A percentile compares a stretch with the other conserved stretches of the same genome.
Conservation (phyloP, 2,113 vertebrate species). For the Monopterus albus region DNA sequence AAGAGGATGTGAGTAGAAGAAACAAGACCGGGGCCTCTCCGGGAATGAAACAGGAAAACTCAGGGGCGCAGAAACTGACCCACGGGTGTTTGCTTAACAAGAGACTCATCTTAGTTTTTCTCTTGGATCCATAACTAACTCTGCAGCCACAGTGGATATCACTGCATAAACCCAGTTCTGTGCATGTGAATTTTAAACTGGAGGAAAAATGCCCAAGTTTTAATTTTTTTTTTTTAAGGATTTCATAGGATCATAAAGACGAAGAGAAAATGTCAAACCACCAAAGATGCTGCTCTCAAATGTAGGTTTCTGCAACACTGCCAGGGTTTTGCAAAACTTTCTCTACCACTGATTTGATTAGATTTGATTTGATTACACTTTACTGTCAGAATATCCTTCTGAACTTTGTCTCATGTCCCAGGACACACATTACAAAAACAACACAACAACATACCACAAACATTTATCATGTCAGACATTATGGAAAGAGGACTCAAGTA, state of each 20-base stretch:
- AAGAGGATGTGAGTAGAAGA: conserved; percentile 44
- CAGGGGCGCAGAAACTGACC: conserved; percentile 46
- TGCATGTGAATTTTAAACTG: conserved; percentile 23
- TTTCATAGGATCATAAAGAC: conserved; percentile 4
- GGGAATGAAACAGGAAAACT: conserved; percentile 49
- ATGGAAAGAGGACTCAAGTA: too few relatives aligned
- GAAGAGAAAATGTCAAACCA: neutral
- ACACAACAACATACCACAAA: too few relatives aligned
- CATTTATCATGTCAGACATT: too few relatives aligned
- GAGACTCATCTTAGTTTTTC: conserved; percentile 54
- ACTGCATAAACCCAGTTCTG: too few relatives aligned
- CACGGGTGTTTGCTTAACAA: conserved; percentile 52
- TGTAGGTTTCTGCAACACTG: too few relatives aligned
- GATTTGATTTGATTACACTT: too few relatives aligned
- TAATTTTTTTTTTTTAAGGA: neutral
- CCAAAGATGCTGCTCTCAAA: too few relatives aligned
- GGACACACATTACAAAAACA: too few relatives aligned
- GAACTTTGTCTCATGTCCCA: too few relatives aligned
- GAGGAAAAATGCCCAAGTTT: neutral
- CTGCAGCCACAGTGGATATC: neutral
- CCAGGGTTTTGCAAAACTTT: too few relatives aligned
- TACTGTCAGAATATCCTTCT: too few relatives aligned
- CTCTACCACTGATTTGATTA: too few relatives aligned
- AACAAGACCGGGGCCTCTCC: conserved; percentile 25
- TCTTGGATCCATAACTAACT: conserved; percentile 8